Conservation (phyloP, 2,113 vertebrate species). For the Myrmecobius fasciatus region DNA sequence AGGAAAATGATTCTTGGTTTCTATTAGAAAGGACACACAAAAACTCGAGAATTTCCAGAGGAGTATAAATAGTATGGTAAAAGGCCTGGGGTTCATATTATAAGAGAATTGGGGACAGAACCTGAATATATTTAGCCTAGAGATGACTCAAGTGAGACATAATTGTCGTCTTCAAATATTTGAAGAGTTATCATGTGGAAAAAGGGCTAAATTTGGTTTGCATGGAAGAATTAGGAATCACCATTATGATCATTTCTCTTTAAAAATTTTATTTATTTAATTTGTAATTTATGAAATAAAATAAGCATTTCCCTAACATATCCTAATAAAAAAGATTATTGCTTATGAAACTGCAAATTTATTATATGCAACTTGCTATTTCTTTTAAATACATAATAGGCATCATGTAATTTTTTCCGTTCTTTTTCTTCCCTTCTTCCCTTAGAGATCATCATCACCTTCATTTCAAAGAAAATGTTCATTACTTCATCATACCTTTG, state of each 20-base stretch:
- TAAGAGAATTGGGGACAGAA: not conserved
- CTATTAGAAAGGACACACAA: not conserved
- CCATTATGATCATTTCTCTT: not conserved
- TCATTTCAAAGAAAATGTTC: not conserved
- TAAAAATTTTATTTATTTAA: not conserved
- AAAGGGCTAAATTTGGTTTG: not conserved
- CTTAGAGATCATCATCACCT: not conserved
- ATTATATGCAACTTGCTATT: not conserved
- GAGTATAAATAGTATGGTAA: not conserved
- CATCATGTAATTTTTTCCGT: not conserved
- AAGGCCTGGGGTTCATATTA: not conserved
- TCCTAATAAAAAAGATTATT: not conserved
- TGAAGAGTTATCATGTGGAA: not conserved
- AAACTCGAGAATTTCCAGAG: not conserved
- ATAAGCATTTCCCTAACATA: not conserved
- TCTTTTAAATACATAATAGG: not conserved
- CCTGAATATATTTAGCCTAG: not conserved
- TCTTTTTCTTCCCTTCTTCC: not conserved
- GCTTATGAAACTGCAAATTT: not conserved
- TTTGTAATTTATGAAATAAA: not conserved
- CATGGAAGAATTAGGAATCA: not conserved
- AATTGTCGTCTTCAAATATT: not conserved
- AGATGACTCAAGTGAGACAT: not conserved
- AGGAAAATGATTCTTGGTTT: not conserved
- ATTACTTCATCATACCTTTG: not conserved